Percentiles rank a stretch among this genome's conserved stretches.
These are phyloP conservation scores for Aphaenogaster ashmeadi DNA, from an alignment of 1,140 invertebrate genomes.

Conservation along the genomic window DNA sequence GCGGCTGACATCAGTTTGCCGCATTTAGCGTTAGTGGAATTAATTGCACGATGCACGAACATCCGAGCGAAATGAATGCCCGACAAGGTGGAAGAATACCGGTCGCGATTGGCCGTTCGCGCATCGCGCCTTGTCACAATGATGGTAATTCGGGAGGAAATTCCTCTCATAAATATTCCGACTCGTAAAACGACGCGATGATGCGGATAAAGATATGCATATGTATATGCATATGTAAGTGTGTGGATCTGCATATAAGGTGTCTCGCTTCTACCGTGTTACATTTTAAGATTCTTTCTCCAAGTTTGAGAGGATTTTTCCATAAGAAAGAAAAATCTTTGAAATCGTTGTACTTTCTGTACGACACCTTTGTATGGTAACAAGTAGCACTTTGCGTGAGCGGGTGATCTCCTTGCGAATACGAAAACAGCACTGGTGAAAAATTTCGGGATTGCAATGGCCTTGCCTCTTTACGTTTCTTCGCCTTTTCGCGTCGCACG, in stretches of 20 bases:
- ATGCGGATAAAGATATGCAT: constrained; percentile 40
- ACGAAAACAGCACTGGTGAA: neutral
- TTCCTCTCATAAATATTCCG: constrained; percentile 68
- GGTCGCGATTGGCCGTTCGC: constrained; percentile 7
- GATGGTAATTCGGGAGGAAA: constrained; percentile 66
- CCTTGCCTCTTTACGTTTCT: neutral
- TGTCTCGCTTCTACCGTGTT: neutral
- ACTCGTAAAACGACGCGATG: constrained; percentile 22
- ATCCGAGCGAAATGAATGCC: constrained; percentile 13
- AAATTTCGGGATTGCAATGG: constrained; percentile 30
- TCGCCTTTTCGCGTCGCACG: neutral
- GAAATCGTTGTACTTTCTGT: neutral
- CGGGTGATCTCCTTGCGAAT: neutral
- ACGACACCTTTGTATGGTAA: neutral
- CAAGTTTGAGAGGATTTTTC: neutral
- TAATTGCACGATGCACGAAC: constrained; percentile 59
- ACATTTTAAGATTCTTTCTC: neutral
- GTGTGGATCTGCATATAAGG: neutral
- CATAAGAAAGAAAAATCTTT: neutral
- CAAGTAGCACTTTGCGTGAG: neutral
- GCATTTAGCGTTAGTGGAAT: constrained; percentile 69
- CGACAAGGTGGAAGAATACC: constrained; percentile 37
- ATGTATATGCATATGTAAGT: neutral
- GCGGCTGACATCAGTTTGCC: constrained; percentile 64
- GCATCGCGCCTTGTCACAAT: constrained; percentile 17